Evolutionary conservation across 2,113 vertebrate species (phyloP).

Genomic region (Arizona elegans): DNA sequence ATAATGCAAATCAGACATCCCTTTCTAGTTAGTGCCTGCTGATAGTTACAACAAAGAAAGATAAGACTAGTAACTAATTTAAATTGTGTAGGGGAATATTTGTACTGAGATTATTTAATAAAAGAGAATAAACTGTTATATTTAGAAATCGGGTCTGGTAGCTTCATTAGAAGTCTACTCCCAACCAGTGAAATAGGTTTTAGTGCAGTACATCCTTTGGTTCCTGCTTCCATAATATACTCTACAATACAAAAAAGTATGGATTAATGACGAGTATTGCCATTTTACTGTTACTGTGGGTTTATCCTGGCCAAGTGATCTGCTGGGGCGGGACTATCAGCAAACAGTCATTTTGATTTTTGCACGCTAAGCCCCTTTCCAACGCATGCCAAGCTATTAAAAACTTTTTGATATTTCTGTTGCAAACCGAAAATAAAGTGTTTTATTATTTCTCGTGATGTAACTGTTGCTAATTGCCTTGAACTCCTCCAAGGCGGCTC

Average conservation of each 20-base stretch:
- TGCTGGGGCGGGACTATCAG: background rate
- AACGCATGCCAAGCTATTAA: background rate
- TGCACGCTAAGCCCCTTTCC: background rate
- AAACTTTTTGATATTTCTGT: background rate
- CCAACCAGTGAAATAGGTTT: background rate
- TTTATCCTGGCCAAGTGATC: background rate
- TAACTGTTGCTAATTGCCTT: background rate
- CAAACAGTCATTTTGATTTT: background rate
- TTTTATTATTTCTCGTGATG: background rate
- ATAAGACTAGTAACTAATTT: accelerated
- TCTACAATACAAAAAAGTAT: background rate
- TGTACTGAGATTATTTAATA: background rate
- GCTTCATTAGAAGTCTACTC: background rate
- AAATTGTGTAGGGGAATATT: background rate
- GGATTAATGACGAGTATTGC: background rate
- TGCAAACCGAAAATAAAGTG: background rate
- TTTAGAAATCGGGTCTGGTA: background rate
- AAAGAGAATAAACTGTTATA: background rate
- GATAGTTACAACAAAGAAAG: accelerated
- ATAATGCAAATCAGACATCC: background rate
- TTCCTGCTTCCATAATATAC: background rate
- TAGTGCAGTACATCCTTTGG: background rate
- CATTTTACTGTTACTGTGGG: background rate
- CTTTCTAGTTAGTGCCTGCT: background rate
- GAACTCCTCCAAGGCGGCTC: background rate